Evolutionary conservation across 2,888 invertebrate genomes (phyloP).

Genomic region (Dichetophora obliterata): DNA sequence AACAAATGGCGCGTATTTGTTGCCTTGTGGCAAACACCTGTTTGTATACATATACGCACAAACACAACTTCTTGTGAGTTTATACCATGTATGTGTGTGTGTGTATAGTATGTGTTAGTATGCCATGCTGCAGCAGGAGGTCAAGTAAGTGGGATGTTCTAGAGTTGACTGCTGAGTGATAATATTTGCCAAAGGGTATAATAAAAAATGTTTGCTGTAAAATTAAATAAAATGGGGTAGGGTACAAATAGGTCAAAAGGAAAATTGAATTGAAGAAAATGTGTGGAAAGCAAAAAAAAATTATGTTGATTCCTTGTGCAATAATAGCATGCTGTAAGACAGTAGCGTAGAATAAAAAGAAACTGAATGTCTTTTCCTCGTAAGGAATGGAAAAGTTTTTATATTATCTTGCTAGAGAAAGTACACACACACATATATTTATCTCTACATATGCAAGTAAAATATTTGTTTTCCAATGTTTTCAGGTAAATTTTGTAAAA

Average conservation of each 20-base stretch:
- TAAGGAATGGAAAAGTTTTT: not conserved
- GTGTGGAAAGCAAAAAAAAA: not conserved
- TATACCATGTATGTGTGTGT: not conserved
- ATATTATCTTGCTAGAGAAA: not conserved
- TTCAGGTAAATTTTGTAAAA: no score
- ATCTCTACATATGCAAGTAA: no score
- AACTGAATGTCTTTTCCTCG: no score
- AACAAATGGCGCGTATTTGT: slow-evolving; percentile 17
- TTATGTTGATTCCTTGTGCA: not conserved
- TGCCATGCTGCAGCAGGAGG: not conserved
- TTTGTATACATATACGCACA: not conserved
- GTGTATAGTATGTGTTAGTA: not conserved
- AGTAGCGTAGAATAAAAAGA: not conserved
- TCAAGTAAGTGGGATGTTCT: not conserved
- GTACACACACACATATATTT: no score
- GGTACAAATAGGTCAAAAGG: not conserved
- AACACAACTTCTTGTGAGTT: not conserved
- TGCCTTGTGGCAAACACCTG: slow-evolving; percentile 23
- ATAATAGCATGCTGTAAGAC: not conserved
- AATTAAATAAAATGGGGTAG: not conserved
- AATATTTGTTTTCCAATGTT: no score
- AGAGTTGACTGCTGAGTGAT: not conserved
- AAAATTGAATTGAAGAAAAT: not conserved
- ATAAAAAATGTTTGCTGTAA: slow-evolving; percentile 14
- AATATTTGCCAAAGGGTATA: slow-evolving; percentile 1